Base-by-base conservation (phyloP, 1,140 invertebrate genomes). In the Littorina saxatilis region DNA sequence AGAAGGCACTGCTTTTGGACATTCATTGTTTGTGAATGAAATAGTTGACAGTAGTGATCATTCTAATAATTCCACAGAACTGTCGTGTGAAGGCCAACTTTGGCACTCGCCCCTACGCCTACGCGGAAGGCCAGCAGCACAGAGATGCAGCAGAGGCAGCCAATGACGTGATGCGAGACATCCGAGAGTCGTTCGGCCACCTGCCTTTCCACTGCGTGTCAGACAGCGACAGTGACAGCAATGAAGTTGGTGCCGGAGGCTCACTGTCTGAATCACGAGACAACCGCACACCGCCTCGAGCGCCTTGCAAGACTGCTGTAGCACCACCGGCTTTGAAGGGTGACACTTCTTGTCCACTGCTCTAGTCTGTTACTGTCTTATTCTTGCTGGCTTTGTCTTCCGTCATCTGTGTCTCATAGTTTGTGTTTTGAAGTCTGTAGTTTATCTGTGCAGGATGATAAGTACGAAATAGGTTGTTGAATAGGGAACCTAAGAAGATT, bases 51-150 rank as follows among this genome's bases (percentile, higher is more conserved):
- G n/a, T n/a, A n/a, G n/a, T n/a, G n/a, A n/a, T n/a, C n/a, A n/a
- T n/a, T n/a, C n/a, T n/a, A n/a, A n/a, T n/a, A n/a, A n/a, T n/a
- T n/a, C n/a, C n/a, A 29, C 83, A 92, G 91, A 88, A 88, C 78
- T 91, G 88, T 43, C 87, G 89, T 78, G 85, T 93, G 32, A 87
- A 87, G 82, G 91, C 92, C 37, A 93, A 93, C 82, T 93, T 93
- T 89, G 92, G 92, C 78, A 84, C 89, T 1, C 73, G 89, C 27
- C 88, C 90, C 40, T 93, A 92, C 87, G 87, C 89, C 1, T 93
- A 90, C 84, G 90, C 90, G 35, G 91, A 92, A 81, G 92, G 91
- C 39, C 88, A 90, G 68, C 87, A 91, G 73, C 91, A 92, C 77
- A 61, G 87, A 17, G 90, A 90, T 55, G 89, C 89, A 11, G 91